Evolutionary conservation across 2,797 vertebrate species (phyloP).

Genomic region (Sebastes taczanowskii): DNA sequence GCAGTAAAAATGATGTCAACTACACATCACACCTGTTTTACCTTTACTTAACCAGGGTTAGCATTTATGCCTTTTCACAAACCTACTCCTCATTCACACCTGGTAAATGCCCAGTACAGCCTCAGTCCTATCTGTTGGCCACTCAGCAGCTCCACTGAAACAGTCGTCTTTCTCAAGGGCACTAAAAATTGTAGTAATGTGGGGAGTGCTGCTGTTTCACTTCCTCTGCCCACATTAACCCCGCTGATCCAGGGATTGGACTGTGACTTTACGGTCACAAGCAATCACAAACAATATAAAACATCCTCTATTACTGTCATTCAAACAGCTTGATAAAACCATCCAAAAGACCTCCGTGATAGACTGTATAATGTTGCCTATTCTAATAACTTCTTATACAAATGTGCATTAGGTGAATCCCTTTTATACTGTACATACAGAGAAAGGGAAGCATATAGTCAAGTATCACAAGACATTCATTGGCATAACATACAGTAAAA

Average conservation of each 20-base stretch:
- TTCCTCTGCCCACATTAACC: constrained; percentile 1
- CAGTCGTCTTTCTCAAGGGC: not conserved
- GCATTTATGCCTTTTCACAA: not conserved
- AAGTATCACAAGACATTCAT: not conserved
- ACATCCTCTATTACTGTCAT: not conserved
- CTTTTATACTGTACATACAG: not conserved
- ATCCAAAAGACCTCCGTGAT: not conserved
- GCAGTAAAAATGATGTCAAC: not conserved
- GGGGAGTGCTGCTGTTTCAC: constrained; percentile 14
- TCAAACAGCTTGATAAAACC: not conserved
- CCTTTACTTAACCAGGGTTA: not conserved
- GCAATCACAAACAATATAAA: not conserved
- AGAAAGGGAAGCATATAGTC: not conserved
- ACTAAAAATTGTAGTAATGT: not conserved
- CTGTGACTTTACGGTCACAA: not conserved
- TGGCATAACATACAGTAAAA: constrained; percentile 13
- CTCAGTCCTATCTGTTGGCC: not conserved
- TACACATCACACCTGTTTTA: not conserved
- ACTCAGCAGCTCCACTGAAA: not conserved
- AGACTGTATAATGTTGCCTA: not conserved
- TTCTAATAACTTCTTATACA: not conserved
- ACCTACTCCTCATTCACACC: not conserved
- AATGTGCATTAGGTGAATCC: not conserved
- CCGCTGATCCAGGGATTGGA: not conserved
- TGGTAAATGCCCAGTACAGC: not conserved